Conservation (phyloP, 2,113 vertebrate species). For the Macaca mulatta region DNA sequence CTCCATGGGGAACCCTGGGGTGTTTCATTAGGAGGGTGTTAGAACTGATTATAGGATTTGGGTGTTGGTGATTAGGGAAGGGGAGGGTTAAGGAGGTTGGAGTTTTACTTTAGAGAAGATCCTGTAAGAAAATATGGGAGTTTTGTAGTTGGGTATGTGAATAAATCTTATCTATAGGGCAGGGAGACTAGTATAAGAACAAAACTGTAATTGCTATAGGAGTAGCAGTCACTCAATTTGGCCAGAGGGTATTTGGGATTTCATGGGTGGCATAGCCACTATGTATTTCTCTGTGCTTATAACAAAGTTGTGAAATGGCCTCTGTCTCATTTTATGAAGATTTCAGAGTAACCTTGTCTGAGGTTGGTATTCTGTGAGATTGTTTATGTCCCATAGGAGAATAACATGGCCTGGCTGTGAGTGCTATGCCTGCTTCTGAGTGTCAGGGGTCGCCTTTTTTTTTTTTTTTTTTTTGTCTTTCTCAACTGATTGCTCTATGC, state of each 20-base stretch:
- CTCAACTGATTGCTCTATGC: neutral
- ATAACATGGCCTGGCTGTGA: neutral
- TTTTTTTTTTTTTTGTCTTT: neutral
- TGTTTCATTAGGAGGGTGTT: neutral
- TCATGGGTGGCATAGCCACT: neutral
- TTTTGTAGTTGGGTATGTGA: neutral
- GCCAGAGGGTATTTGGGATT: neutral
- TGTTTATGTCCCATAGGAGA: neutral
- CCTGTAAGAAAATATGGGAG: neutral
- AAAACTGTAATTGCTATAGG: neutral
- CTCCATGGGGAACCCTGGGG: neutral
- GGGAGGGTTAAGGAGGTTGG: neutral
- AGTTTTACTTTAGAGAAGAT: neutral
- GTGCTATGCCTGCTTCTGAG: neutral
- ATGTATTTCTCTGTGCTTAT: neutral
- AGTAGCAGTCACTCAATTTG: neutral
- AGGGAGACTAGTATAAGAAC: neutral
- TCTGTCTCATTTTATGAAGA: neutral
- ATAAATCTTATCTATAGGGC: neutral
- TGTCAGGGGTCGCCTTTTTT: neutral
- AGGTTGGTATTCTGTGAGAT: neutral
- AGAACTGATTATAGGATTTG: conserved; percentile 33
- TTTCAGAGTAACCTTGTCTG: neutral
- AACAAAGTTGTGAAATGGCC: neutral
- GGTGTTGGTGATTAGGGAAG: neutral